These are phyloP conservation scores for Notamacropus eugenii DNA, from an alignment of 2,797 vertebrate species.

Conservation along the genomic window DNA sequence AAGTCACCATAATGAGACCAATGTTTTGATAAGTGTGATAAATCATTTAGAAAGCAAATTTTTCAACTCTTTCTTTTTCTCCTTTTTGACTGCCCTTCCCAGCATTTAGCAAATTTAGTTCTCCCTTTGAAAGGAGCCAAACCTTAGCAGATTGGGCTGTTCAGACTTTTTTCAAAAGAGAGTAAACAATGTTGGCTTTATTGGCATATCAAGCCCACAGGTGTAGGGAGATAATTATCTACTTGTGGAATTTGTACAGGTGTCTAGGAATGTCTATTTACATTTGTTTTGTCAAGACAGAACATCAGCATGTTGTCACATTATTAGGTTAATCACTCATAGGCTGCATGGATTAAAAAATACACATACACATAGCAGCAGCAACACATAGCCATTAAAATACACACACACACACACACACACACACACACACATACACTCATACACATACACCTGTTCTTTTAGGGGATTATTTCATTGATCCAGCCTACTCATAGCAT, in stretches of 20 bases:
- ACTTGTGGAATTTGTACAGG: conserved; percentile 36
- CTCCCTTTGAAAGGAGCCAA: conserved; percentile 21
- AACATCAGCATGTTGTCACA: conserved; percentile 7
- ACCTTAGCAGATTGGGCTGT: conserved; percentile 19
- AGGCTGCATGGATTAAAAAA: conserved; percentile 13
- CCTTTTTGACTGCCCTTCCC: background rate
- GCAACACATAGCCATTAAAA: background rate
- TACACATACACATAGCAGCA: background rate
- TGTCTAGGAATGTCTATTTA: conserved; percentile 55
- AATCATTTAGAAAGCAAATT: background rate
- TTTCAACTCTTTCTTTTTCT: conserved; percentile 24
- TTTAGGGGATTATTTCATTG: background rate
- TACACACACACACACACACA: background rate
- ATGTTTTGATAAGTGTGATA: background rate
- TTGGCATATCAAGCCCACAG: conserved; percentile 14
- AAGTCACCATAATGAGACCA: background rate
- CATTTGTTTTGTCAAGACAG: conserved; percentile 35
- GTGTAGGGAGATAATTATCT: conserved; percentile 40
- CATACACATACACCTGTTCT: background rate
- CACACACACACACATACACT: background rate
- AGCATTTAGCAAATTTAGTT: conserved; percentile 29
- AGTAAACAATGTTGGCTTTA: conserved; percentile 44
- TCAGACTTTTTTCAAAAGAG: conserved; percentile 45
- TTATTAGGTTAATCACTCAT: conserved; percentile 39
- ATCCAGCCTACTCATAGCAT: background rate